Conservation (phyloP, 2,113 vertebrate species). For the Holacanthus passer region DNA sequence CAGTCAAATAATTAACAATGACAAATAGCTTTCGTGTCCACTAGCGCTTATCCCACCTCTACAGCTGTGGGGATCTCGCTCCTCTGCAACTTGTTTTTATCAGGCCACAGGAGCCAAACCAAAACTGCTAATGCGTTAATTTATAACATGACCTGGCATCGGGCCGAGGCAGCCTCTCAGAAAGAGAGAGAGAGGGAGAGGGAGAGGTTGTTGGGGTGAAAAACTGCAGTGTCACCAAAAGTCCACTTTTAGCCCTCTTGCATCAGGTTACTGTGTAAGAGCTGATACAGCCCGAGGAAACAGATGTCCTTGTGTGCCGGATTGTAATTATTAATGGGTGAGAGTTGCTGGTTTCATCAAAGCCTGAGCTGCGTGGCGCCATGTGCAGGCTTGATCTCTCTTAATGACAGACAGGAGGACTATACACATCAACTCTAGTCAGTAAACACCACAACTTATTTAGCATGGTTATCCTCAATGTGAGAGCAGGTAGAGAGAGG, state of each 20-base stretch:
- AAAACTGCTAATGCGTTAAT: slow-evolving; percentile 66
- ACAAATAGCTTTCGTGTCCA: slow-evolving; percentile 64
- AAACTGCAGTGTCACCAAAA: slow-evolving; percentile 71
- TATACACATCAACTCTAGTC: not conserved
- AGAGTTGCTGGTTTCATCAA: slow-evolving; percentile 53
- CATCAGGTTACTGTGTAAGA: slow-evolving; percentile 60
- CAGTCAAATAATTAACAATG: slow-evolving; percentile 71
- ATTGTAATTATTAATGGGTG: slow-evolving; percentile 68
- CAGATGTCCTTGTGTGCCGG: slow-evolving; percentile 65
- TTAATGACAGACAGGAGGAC: slow-evolving; percentile 1
- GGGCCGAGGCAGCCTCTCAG: slow-evolving; percentile 7
- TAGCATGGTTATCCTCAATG: not conserved
- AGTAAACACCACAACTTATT: not conserved
- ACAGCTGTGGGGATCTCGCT: slow-evolving; percentile 53
- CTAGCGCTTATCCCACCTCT: slow-evolving; percentile 57
- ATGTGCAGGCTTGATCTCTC: not conserved
- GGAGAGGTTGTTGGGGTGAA: slow-evolving; percentile 19
- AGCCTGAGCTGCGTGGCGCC: slow-evolving; percentile 16
- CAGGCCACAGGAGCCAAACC: slow-evolving; percentile 32
- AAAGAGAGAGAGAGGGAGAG: not conserved
- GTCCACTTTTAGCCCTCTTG: slow-evolving; percentile 67
- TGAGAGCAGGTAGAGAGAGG: not conserved
- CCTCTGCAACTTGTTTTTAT: slow-evolving; percentile 57
- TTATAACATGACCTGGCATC: slow-evolving; percentile 64
- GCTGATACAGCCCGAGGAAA: slow-evolving; percentile 72